Conservation (phyloP, 2,113 vertebrate species). For the Calonectris borealis region DNA sequence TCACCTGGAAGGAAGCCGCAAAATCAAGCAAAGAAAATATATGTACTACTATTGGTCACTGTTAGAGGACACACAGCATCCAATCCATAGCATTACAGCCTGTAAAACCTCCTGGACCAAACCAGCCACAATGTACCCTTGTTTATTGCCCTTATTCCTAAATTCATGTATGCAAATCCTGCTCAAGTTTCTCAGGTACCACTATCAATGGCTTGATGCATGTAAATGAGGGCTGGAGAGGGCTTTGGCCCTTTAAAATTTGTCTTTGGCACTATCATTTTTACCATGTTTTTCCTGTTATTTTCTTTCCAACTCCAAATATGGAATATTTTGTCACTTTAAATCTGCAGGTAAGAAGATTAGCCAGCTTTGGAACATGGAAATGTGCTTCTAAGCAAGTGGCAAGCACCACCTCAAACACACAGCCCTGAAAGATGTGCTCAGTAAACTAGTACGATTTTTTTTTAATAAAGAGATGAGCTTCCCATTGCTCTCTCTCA, state of each 20-base stretch:
- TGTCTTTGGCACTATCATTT: neutral
- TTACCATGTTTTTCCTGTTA: neutral
- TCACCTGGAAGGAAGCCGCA: neutral
- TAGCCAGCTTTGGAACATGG: neutral
- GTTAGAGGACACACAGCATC: neutral
- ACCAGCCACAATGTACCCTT: neutral
- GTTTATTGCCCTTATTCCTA: neutral
- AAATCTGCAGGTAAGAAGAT: neutral
- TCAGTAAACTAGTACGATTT: neutral
- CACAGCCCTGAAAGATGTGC: neutral
- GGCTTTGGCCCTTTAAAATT: neutral
- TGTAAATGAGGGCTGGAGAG: neutral
- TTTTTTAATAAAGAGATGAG: neutral
- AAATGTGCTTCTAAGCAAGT: conserved; percentile 3
- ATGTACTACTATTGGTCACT: neutral
- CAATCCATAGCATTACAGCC: neutral
- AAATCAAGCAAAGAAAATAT: neutral
- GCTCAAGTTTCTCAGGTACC: neutral
- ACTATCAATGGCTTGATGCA: neutral
- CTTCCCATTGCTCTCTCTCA: conserved; percentile 4
- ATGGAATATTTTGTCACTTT: neutral
- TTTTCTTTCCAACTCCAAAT: neutral
- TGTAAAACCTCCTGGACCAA: neutral
- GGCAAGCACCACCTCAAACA: neutral
- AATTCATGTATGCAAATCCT: neutral